Evolutionary conservation across 2,888 invertebrate genomes (phyloP), one percentile per base, ranked within the genome.

Genomic region (Hyppa rectilinea): DNA sequence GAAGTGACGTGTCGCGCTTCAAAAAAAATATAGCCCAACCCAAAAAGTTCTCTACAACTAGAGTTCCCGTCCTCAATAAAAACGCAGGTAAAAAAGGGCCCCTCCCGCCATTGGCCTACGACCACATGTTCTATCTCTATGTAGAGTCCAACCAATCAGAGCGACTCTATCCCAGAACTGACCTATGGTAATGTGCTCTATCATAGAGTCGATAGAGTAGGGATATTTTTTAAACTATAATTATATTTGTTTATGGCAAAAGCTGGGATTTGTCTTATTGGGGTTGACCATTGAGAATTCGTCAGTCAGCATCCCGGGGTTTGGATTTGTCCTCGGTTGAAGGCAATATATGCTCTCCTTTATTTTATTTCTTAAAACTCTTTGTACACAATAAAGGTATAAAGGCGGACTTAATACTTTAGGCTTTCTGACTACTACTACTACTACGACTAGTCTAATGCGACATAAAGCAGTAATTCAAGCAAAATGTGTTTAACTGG

Each of bases 1-100:
- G n/a, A n/a, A n/a, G n/a, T n/a, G n/a, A n/a, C n/a, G n/a, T n/a
- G n/a, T n/a, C n/a, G n/a, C n/a, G n/a, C n/a, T n/a, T n/a, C n/a
- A n/a, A n/a, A 4, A 29, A 45, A 59, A 52, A 60, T 23, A 36
- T 5, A 2, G 10, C 2, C 17, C 20, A 1, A 12, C 26, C 34
- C 36, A 79, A 74, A 59, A 40, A 40, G 38, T 50, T 9, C 2
- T 52, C 29, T 38, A 66, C 49, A 34, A 20, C 6, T 38, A 69
- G 59, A 59, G 47, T 59, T 31, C 55, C 52, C 50, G 6, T n/a
- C 17, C 20, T 0, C 2, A 43, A 71, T 65, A 81, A 82, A 71
- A 78, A 81, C 36, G 17, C 84, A 83, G 82, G 84, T 83, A 82
- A 50, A 36, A 67, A 67, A 58, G 78, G 69, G 29, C 50, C 40